Evolutionary conservation across 2,888 invertebrate species (phyloP).

Genomic region (Boloria selene): DNA sequence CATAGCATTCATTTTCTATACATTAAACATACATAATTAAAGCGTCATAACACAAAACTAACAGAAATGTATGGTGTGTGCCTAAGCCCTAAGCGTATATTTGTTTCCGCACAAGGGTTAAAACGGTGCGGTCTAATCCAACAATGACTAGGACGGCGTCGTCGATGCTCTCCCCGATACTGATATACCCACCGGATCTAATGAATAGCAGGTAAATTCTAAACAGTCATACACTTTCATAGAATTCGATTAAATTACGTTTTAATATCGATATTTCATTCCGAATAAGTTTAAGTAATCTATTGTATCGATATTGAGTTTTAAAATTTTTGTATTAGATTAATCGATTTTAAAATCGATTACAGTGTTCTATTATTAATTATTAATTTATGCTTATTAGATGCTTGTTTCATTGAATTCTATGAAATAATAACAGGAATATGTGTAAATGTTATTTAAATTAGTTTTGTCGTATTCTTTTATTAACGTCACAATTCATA

Average conservation of each 20-base stretch:
- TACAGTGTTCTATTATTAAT: neutral
- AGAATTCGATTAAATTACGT: neutral
- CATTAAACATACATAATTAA: neutral
- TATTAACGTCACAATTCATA: conserved; percentile 7
- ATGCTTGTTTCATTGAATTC: conserved; percentile 8
- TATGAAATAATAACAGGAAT: conserved; percentile 9
- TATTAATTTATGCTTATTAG: too few relatives aligned
- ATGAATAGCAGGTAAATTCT: conserved; percentile 74
- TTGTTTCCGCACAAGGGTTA: conserved; percentile 77
- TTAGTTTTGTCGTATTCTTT: neutral
- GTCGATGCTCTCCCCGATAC: conserved; percentile 81
- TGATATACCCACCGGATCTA: conserved; percentile 80
- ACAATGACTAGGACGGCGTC: conserved; percentile 81
- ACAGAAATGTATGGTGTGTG: conserved; percentile 38
- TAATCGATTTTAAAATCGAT: neutral
- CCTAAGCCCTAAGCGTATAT: conserved; percentile 72
- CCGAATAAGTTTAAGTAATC: too few relatives aligned
- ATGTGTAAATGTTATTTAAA: neutral
- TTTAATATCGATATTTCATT: too few relatives aligned
- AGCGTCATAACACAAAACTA: conserved; percentile 21
- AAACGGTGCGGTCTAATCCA: conserved; percentile 81
- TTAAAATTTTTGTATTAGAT: neutral
- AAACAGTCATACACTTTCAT: neutral
- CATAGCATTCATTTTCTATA: too few relatives aligned
- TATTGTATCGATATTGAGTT: too few relatives aligned